Base-by-base conservation (phyloP, 2,797 vertebrate genomes). In the Pantherophis vulpinus region DNA sequence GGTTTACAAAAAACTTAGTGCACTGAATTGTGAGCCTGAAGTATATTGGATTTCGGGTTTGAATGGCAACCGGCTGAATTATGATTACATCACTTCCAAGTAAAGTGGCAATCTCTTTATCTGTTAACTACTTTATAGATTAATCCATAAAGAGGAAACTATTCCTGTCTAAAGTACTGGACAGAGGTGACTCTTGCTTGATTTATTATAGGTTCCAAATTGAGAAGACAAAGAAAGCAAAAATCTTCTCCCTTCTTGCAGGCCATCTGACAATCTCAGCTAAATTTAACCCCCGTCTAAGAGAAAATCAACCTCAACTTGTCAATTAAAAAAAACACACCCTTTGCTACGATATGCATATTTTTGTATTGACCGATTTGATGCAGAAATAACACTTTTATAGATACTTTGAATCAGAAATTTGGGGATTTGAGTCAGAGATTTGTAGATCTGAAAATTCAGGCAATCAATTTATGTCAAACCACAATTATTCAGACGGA, bases 101-200 rank as follows among this genome's bases (percentile, higher is more conserved):
- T 83, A 83, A 47, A 83, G 74, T 47, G 37, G 4, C 74, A 25
- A 47, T 83, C 74, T 47, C 74, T 83, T 83, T 94, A 89, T 91
- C 47, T 59, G 37, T 32, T 88, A 91, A 93, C 32, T 59, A 54
- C 51, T 87, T 32, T 83, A 47, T 83, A 83, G 74, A 83, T 83
- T 83, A 83, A 97, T 93, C 90, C 95, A 92, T 95, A 95, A 90
- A 95, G 92, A 90, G 89, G 42, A 83, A 83, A 83, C 37, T 47
- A 83, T 83, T 83, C 74, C 74, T 25, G 37, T 83, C 37, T 83
- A 47, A 83, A 83, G 20, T 83, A 47, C 74, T 83, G 20, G 20
- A 47, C 10, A 47, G 37, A 47, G 74, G 74, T 83, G 74, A 47
- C 20, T 83, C 74, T 47, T 83, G 10, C 74, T 47, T 83, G 37